Evolutionary conservation across 2,888 invertebrate genomes (phyloP), one percentile per base, ranked within the genome.

Genomic region (Bedellia somnulentella): DNA sequence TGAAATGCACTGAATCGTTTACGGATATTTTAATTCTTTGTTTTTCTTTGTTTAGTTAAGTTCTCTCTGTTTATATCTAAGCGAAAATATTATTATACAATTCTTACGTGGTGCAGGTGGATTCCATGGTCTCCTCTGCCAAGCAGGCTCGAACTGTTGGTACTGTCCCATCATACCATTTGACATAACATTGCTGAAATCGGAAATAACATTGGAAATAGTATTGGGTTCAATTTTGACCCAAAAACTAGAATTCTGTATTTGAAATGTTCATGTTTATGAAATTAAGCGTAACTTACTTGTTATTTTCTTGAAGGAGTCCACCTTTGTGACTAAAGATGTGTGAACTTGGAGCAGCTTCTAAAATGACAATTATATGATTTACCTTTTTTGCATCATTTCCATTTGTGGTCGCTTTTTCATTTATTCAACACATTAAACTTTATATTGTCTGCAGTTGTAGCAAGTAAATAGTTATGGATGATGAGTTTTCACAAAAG

Each of bases 281-380:
- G n/a, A n/a, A n/a, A n/a, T n/a, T n/a, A n/a, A n/a, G n/a, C 9
- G 5, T 11, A 29, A 35, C 31, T 30, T 64, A 73, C 68, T 66
- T 68, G 43, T 61, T 63, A 36, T 47, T 38, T 46, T 75, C 77
- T 43, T 78, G 75, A 43, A 85, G 79, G 47, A 85, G 59, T 31
- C 85, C 85, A 43, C 76, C 83, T 63, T 85, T 86, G 66, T 86
- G 86, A 53, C 80, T 86, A 63, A 86, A 86, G 50, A 85, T 85
- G 51, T 81, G 85, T 43, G 83, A 82, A 38, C 68, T 71, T 36
- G 67, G 64, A 43, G 68, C 70, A 52, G 59, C 60, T 49, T 67
- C 67, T 68, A 47, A 13, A 59, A 55, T 27, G 37, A 13, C 8
- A 27, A 14, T n/a, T n/a, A n/a, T n/a, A n/a, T n/a, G n/a, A n/a